Base-by-base conservation (phyloP, 2,888 invertebrate species). In the Mesochorus sp. region DNA sequence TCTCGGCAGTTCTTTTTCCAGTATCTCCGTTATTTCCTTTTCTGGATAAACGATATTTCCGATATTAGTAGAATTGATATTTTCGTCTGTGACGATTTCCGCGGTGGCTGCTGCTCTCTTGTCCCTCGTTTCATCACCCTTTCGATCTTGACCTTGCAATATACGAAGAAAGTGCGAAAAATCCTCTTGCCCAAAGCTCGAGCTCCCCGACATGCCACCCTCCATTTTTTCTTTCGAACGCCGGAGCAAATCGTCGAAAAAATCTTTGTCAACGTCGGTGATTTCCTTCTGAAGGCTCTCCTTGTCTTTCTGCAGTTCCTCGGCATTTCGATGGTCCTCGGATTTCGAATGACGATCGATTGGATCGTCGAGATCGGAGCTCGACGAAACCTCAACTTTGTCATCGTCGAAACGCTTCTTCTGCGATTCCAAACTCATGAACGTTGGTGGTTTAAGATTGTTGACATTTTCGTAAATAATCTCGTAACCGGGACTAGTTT, bases 241-340 rank as follows among this genome's bases (percentile, higher is more conserved):
- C 31, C 84, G 86, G 6, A 90, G 71, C 17, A 89, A 78, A 82
- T 86, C 86, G 28, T 88, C 89, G 51, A 91, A 90, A 72, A 90
- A 91, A 77, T 89, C 86, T 72, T 90, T 89, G 55, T 91, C 91
- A 0, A 90, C 90, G 19, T 91, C 90, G 0, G 85, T 90, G 53
- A 90, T 90, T 80, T 91, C 90, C 31, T 90, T 88, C 14, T 86
- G 86, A 14, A 89, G 76, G 79, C 85, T 91, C 8, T 89, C 87
- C 44, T 89, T 90, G 28, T 85, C 82, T 1, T 82, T 82, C 10
- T 84, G 82, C 1, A 79, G 17, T 59, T 84, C 88, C 19, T 85
- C 86, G 1, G 76, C 51, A 26, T 79, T 81, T 17, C 83, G 84
- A 3, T 82, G 66, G 14, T 90, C 88, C 49, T 89, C 88, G 3